These are phyloP conservation scores for Ciconia maguari DNA, from an alignment of 2,113 vertebrate genomes.

Conservation along the genomic window DNA sequence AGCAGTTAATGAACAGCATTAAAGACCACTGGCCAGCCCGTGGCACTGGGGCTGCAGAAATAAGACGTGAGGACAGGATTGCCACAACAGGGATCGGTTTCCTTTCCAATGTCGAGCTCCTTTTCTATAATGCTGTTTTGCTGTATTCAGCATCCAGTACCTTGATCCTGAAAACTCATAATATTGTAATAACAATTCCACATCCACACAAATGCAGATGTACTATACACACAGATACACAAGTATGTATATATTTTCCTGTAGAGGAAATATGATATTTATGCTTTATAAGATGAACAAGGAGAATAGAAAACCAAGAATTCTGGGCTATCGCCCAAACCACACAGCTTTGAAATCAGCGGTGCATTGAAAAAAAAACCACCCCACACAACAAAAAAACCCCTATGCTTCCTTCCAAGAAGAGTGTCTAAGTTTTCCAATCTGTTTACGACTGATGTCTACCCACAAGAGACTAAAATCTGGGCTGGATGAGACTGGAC, in stretches of 20 bases:
- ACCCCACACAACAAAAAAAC: background rate
- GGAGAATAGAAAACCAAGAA: constrained; percentile 51
- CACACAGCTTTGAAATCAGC: constrained; percentile 65
- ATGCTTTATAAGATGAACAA: constrained; percentile 43
- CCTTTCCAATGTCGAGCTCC: background rate
- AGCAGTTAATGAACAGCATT: background rate
- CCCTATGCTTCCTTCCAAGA: constrained; percentile 23
- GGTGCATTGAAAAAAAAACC: background rate
- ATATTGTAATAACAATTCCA: background rate
- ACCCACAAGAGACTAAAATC: constrained; percentile 57
- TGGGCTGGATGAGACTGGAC: constrained; percentile 1
- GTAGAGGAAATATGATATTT: constrained; percentile 20
- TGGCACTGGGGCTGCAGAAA: background rate
- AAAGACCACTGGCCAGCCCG: background rate
- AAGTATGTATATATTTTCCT: background rate
- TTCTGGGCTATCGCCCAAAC: constrained; percentile 58
- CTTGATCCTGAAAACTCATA: background rate
- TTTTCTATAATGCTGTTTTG: background rate
- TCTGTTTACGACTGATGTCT: constrained; percentile 58
- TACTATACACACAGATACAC: background rate
- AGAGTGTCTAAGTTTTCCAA: constrained; percentile 51
- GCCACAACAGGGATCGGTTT: background rate
- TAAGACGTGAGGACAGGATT: rapidly evolving
- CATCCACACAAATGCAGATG: background rate
- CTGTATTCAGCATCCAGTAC: background rate